phyloP scores from a whole-genome alignment of 1,140 invertebrate species.

The Paracyclopina nana region DNA sequence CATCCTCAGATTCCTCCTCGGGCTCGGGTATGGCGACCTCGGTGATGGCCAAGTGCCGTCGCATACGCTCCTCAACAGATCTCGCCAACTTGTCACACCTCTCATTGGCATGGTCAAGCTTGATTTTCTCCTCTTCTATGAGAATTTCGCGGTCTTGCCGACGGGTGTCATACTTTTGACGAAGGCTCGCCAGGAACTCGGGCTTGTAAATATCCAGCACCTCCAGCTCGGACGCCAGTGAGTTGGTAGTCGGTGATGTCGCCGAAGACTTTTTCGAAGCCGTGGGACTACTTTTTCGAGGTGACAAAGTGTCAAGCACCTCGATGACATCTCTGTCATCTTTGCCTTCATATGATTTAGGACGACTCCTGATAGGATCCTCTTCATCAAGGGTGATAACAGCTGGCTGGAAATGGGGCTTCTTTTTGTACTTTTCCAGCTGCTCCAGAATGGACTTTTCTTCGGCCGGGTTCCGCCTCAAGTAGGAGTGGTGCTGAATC shows the following conservation, averaged over 20 bases:
- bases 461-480: too few species aligned
- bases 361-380: too few species aligned
- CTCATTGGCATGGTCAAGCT: background rate
- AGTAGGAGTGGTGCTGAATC: too few species aligned
- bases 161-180: background rate
- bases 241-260: too few species aligned
- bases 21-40: slow-evolving; percentile 13
- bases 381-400: background rate
- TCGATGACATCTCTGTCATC: too few species aligned
- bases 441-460: too few species aligned
- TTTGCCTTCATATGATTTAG: too few species aligned
- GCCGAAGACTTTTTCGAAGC: too few species aligned
- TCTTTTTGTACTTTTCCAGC: too few species aligned
- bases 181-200: background rate
- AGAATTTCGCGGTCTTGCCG: background rate
- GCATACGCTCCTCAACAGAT: slow-evolving; percentile 5
- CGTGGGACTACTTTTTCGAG: too few species aligned
- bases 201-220: background rate
- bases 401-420: too few species aligned
- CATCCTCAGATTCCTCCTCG: slow-evolving; percentile 18
- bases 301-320: too few species aligned
- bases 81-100: background rate
- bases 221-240: background rate
- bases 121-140: background rate
- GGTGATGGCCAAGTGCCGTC: slow-evolving; percentile 3